Conservation (phyloP, 2,888 invertebrate species). For the Caenorhabditis macrosperma region DNA sequence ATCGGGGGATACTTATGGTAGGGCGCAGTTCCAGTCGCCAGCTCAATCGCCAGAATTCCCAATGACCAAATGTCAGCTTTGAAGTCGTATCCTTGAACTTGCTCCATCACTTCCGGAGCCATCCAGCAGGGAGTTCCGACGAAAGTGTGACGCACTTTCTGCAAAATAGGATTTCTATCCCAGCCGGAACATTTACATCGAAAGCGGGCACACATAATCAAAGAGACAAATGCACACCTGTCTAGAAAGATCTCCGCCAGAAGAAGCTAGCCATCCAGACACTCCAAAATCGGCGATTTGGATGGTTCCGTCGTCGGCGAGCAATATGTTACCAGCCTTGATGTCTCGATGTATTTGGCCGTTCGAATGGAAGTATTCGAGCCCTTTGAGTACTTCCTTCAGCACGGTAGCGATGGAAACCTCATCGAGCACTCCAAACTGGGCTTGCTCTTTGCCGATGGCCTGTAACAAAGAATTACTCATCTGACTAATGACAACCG, state of each 20-base stretch:
- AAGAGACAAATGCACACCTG: too few species aligned
- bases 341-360: constrained; percentile 95
- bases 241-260: constrained; percentile 90
- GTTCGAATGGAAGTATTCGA: constrained; percentile 98
- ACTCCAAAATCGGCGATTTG: constrained; percentile 99
- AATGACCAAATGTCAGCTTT: constrained; percentile 92
- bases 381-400: constrained; percentile 89
- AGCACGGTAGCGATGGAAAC: constrained; percentile 96
- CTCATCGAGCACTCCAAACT: constrained; percentile 90
- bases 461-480: constrained; percentile 59
- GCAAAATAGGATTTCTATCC: constrained; percentile 17
- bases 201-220: too few species aligned
- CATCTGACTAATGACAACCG: not conserved
- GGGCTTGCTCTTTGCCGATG: constrained; percentile 79
- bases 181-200: too few species aligned
- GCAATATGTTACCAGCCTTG: constrained; percentile 93
- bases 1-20: constrained; percentile 99
- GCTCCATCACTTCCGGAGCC: constrained; percentile 99
- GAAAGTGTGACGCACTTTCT: constrained; percentile 94
- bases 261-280: constrained; percentile 88
- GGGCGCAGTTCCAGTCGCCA: constrained; percentile 98
- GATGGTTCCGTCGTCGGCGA: constrained; percentile 96
- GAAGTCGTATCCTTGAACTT: constrained; percentile 92
- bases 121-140: constrained; percentile 99
- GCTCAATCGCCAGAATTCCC: constrained; percentile 97